Base-by-base conservation (phyloP, 53 echinoderm and acorn worm species). In the Actinopyga echinites region DNA sequence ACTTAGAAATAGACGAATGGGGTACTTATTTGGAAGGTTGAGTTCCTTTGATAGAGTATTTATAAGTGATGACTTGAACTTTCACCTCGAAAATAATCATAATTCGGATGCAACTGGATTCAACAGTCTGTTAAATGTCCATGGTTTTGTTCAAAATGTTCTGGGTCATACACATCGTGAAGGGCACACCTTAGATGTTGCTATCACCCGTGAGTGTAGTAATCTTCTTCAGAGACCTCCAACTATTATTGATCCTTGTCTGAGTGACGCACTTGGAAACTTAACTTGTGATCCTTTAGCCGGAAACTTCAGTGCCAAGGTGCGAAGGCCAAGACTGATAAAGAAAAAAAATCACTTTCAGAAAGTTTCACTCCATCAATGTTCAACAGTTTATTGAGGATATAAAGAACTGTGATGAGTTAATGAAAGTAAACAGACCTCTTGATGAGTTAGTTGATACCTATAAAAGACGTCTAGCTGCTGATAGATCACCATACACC, bases 281-380 rank as follows among this genome's bases (percentile, higher is more conserved):
- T 54, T 75, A 23, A 53, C 53, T 33, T 75, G 77, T 15, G 77
- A 52, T 75, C 77, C 44, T 75, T 75, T 45, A 17, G 77, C 77
- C 24, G 55, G n/a, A 10, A 13, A 52, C 19, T 49, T 75, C 7
- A 49, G 45, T 21, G 26, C 45, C 77, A 75, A 54, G 7, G 28
- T 32, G 25, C 19, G 37, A 5, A 37, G 37, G 37, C 37, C 37
- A 7, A 7, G 35, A 37, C 2, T 26, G 31, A 8, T 22, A n/a
- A 24, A 49, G 77, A 17, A 75, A 54, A 54, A 10, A 23, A 20
- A 54, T 45, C 26, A 75, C 77, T 13, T 75, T 75, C 56, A 75
- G 77, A 75, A 49, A 75, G 55, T 75, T 53, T 25, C 1, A 52
- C 17, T 42, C 44, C 24, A 75, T 75, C 29, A 75, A 30, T 49